Base-by-base conservation (phyloP, 2,888 invertebrate genomes). In the Mimas tiliae region DNA sequence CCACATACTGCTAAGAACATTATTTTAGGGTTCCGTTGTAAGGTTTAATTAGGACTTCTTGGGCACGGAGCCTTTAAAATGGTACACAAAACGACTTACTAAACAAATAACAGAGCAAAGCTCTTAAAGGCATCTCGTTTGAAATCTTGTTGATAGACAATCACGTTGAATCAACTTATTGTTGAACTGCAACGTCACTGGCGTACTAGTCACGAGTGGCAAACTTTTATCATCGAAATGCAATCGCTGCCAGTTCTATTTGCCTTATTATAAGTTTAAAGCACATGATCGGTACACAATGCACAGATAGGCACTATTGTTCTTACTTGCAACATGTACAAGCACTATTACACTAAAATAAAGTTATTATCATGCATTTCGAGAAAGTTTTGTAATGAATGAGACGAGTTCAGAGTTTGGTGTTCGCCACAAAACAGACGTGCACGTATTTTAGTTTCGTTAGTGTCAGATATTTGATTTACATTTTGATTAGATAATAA, bases 331-430 rank as follows among this genome's bases (percentile, higher is more conserved):
- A 21, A 62, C 53, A 33, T 19, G 50, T 45, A 55, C 51, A 50
- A 45, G 42, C 38, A 38, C 34, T 71, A 79, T 72, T 71, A 64
- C 67, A 58, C 67, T 71, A 68, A 76, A 78, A 82, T 80, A 75
- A 86, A 87, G 82, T 89, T 88, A 82, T 88, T 89, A 87, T 88
- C 86, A 85, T 85, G 85, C 81, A 83, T 88, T 85, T 80, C 80
- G 77, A 73, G 74, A 79, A 89, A 89, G 80, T 90, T 89, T 73
- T 68, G 73, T 89, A 87, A 90, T 86, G 87, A 89, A 90, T 87
- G 86, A 85, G 79, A 64, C 68, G 75, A 84, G 83, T 88, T 83
- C 77, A 74, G 78, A 84, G 80, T 85, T 86, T 84, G 81, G 82
- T 84, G 75, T 85, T 81, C 82, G 73, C 77, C 75, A 83, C 58